Evolutionary conservation across 2,113 vertebrate species (phyloP).

Genomic region (Pterocles gutturalis): DNA sequence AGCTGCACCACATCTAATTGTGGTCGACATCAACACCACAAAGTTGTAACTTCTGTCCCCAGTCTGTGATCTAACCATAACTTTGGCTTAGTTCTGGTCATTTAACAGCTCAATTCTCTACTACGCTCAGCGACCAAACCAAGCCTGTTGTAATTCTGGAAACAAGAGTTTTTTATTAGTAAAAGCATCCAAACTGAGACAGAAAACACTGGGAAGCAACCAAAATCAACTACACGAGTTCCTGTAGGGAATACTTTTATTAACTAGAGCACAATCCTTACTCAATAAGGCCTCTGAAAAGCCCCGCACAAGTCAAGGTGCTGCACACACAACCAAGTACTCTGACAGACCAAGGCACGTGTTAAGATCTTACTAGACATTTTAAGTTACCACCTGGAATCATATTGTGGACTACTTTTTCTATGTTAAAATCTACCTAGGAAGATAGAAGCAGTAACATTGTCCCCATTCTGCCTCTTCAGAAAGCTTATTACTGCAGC

Average conservation of each 20-base stretch:
- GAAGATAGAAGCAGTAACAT: constrained; percentile 19
- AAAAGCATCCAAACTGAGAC: neutral
- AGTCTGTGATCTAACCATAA: neutral
- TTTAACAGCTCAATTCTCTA: neutral
- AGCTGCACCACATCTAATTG: neutral
- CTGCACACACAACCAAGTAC: neutral
- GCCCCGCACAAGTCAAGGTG: neutral
- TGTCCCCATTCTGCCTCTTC: constrained; percentile 63
- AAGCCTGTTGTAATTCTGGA: neutral
- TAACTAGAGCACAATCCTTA: neutral
- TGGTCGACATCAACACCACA: neutral
- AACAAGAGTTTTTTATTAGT: neutral
- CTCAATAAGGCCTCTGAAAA: neutral
- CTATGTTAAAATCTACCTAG: constrained; percentile 1
- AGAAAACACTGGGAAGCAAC: neutral
- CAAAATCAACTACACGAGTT: neutral
- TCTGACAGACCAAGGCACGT: neutral
- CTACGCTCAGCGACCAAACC: neutral
- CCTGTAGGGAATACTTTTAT: neutral
- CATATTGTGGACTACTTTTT: constrained; percentile 28
- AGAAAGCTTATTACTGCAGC: constrained; percentile 2
- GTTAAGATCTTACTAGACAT: neutral
- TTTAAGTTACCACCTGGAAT: constrained; percentile 56
- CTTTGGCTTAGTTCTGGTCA: neutral
- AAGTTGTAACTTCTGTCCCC: neutral